These are phyloP conservation scores for Oostethus manadensis DNA, from an alignment of 2,113 vertebrate species.

Conservation along the genomic window DNA sequence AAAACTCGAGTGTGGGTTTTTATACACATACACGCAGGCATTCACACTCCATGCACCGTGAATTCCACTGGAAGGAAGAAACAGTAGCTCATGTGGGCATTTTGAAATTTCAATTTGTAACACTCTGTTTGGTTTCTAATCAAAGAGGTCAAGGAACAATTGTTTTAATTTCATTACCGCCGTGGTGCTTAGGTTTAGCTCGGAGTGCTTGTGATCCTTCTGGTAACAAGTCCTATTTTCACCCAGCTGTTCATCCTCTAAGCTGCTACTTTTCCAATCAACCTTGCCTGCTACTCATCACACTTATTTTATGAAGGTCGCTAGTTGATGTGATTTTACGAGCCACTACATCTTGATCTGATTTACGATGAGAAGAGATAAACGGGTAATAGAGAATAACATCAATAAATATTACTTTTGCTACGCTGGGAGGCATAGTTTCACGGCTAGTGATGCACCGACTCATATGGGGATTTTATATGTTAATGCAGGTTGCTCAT, in stretches of 20 bases:
- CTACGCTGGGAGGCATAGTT: background rate
- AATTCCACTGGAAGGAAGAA: background rate
- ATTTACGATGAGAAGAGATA: background rate
- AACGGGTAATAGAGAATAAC: background rate
- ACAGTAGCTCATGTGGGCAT: background rate
- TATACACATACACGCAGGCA: background rate
- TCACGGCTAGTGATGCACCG: too few relatives aligned
- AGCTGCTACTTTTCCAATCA: conserved; percentile 46
- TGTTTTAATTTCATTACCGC: conserved; percentile 56
- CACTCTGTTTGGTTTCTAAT: conserved; percentile 46
- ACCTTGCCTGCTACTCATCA: conserved; percentile 39
- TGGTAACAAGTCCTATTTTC: conserved; percentile 57
- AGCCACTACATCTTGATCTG: conserved; percentile 11
- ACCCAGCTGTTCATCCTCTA: conserved; percentile 45
- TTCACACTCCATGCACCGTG: background rate
- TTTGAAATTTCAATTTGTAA: conserved; percentile 37
- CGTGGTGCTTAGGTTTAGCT: conserved; percentile 53
- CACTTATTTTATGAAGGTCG: conserved; percentile 39
- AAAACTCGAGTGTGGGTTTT: background rate
- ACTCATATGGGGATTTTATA: too few relatives aligned
- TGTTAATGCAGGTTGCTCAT: too few relatives aligned
- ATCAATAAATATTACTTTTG: background rate
- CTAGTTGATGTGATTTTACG: conserved; percentile 33
- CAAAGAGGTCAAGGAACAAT: conserved; percentile 32
- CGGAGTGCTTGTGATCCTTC: conserved; percentile 48